A percentile compares a stretch with the other conserved stretches of the same genome.
Conservation (phyloP, 1,140 invertebrate genomes). For the Lordiphosa stackelbergi region DNA sequence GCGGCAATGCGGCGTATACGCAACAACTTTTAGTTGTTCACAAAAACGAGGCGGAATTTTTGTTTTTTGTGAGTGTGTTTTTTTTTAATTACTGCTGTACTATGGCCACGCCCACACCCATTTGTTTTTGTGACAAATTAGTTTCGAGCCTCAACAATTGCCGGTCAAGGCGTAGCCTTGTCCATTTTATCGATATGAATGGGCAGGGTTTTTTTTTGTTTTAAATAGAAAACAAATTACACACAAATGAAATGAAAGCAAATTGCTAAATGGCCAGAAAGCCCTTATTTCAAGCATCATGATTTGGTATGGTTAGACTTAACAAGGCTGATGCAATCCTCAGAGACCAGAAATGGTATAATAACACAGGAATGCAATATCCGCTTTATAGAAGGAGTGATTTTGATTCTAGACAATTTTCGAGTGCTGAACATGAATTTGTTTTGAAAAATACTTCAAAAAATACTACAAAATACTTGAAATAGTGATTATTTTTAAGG, state of each 20-base stretch:
- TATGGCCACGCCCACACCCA: constrained; percentile 14
- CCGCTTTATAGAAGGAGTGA: too few species aligned
- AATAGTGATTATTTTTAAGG: too few species aligned
- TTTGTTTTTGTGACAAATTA: constrained; percentile 61
- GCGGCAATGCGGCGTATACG: constrained; percentile 46
- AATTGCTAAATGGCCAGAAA: constrained; percentile 30
- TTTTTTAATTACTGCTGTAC: constrained; percentile 63
- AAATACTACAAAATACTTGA: too few species aligned
- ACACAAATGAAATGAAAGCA: constrained; percentile 30
- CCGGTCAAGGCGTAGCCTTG: constrained; percentile 25
- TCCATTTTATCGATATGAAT: constrained; percentile 23
- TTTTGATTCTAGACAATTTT: too few species aligned
- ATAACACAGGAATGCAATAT: too few species aligned
- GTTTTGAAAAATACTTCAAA: too few species aligned
- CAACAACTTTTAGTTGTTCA: constrained; percentile 54
- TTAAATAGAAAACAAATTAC: background rate
- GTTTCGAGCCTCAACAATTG: constrained; percentile 44
- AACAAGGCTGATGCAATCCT: too few species aligned
- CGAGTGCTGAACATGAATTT: too few species aligned
- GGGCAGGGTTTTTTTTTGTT: background rate
- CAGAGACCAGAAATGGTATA: too few species aligned
- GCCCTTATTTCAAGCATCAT: too few species aligned
- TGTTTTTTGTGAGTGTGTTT: constrained; percentile 1
- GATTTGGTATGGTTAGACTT: background rate
- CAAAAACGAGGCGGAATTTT: constrained; percentile 15